Base-by-base conservation (phyloP, 2,888 invertebrate genomes). In the Sminthurinus aureus region DNA sequence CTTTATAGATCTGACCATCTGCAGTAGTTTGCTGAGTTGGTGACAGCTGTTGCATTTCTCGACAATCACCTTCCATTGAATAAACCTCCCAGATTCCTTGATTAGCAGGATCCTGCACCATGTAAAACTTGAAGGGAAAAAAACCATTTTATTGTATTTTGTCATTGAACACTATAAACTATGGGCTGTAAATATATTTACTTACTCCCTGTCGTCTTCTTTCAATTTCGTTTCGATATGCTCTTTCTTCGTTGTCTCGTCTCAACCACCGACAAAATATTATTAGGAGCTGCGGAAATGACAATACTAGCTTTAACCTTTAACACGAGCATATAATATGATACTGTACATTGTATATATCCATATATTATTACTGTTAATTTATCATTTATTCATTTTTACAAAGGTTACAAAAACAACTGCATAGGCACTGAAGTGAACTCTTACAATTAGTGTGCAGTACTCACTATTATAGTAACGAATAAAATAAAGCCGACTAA, bases 201-300 rank as follows among this genome's bases (percentile, higher is more conserved):
- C n/a, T n/a, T n/a, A 81, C 58, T 76, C 81, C 81, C 9, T 73
- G 81, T 64, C 81, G 24, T 38, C 75, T 12, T 20, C 75, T 22
- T 26, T 81, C 81, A 8, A 81, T n/a, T 20, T 74, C 81, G 38
- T 75, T 69, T 51, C 81, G 64, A n/a, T 64, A 74, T 0, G 75
- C 76, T 66, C 75, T 26, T 58, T 81, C 81, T n/a, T 81, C 81
- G 50, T 81, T 75, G 66, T 81, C 81, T 66, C 81, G 51, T 81
- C 81, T 75, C 24, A 75, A 50, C 81, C 81, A 81, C 66, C 81
- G 75, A 26, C 81, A 81, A 76, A 81, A 81, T 8, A 74, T 26
- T 8, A 75, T 26, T 11, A 81, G 76, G n/a, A 81, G 66, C 81
- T 81, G 64, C 4, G 15, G 38, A 38, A 38, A 51, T 24, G 2